Evolutionary conservation across 2,797 vertebrate species (phyloP).

Genomic region (Mus caroli): DNA sequence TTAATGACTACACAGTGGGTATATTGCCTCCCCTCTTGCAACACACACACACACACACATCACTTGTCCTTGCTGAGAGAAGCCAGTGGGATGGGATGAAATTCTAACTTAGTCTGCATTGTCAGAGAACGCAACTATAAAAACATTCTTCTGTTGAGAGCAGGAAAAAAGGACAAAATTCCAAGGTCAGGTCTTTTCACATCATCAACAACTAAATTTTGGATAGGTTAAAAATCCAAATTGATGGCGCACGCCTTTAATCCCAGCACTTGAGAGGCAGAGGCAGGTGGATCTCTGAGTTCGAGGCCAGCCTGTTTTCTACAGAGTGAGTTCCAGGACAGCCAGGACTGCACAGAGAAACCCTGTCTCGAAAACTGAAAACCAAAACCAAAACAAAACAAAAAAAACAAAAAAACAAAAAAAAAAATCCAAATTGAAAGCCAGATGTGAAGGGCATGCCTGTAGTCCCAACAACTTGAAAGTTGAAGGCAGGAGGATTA

Average conservation of each 20-base stretch:
- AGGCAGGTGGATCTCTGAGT: too few species aligned
- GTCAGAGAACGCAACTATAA: constrained; percentile 49
- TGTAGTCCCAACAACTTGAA: neutral
- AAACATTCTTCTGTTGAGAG: constrained; percentile 38
- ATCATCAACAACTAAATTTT: constrained; percentile 41
- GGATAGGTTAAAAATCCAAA: constrained; percentile 28
- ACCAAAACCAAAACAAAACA: too few species aligned
- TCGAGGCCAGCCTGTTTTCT: too few species aligned
- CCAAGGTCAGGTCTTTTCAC: constrained; percentile 34
- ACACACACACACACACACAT: neutral
- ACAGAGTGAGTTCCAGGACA: too few species aligned
- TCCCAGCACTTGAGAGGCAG: too few species aligned
- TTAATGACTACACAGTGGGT: neutral
- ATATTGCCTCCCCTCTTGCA: neutral
- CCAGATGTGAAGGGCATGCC: neutral
- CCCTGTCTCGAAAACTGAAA: too few species aligned
- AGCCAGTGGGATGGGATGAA: constrained; percentile 12
- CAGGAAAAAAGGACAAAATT: constrained; percentile 10
- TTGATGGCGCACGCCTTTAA: too few species aligned
- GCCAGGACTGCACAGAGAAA: too few species aligned
- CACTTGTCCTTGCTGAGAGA: neutral
- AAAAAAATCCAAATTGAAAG: neutral
- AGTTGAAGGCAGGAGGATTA: neutral
- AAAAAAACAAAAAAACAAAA: too few species aligned
- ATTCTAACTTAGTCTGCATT: neutral